Evolutionary conservation across 2,888 invertebrate species (phyloP), one percentile per base, ranked within the genome.

Genomic region (Gari tellinella): DNA sequence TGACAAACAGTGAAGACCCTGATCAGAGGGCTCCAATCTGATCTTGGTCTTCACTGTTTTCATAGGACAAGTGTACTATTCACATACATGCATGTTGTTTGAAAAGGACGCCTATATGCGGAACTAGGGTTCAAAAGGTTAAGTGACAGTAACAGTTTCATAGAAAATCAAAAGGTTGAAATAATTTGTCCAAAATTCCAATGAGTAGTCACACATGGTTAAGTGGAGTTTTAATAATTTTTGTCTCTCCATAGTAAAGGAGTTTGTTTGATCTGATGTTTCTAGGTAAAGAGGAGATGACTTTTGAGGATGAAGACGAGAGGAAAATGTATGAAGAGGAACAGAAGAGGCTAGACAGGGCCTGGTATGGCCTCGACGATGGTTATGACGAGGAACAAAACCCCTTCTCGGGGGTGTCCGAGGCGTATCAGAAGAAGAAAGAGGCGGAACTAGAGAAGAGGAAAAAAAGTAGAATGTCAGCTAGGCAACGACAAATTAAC

Each of bases 301-400:
- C 80, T 26, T 86, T 85, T 63, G 76, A 83, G 19, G 82, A 87
- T 53, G 95, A 95, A 51, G 94, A 95, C 26, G 97, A 97, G 40
- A 94, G 72, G 5, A 63, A 55, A 4, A 84, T 85, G 0, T 90
- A 90, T 90, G 90, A 90, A 62, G 86, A 85, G 7, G 91, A 90
- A 65, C 90, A 92, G 83, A 90, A 89, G 66, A 76, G 91, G 8
- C 79, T 91, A 51, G 99, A 99, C 91, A 93, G 99, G 63, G 98
- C 98, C 87, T 99, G 99, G 99, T 99, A 99, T 91, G 96, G 95
- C 78, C 95, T 98, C 93, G 99, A 97, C 84, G 98, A 99, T 93
- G 92, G 91, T 0, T 92, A 91, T 70, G 97, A 97, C 82, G 97
- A 97, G 86, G 91, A 92, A 52, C 95, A 96, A 73, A 97, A 98